Evolutionary conservation across 2,113 vertebrate genomes (phyloP).

Genomic region (Sapayoa aenigma): DNA sequence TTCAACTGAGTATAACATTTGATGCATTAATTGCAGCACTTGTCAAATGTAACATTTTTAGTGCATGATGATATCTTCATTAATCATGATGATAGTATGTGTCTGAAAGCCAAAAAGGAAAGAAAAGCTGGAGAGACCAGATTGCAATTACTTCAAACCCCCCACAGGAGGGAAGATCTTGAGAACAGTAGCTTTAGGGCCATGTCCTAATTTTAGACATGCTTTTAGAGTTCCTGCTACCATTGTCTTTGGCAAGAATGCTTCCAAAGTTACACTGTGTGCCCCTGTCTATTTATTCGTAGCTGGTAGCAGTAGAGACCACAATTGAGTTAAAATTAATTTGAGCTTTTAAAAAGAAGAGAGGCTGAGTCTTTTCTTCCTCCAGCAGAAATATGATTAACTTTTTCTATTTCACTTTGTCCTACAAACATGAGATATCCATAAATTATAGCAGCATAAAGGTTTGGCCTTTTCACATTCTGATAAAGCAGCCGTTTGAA

Average conservation of each 20-base stretch:
- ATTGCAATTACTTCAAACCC: background rate
- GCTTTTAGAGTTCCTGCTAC: background rate
- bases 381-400: slow-evolving; percentile 24
- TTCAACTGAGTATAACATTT: slow-evolving; percentile 1
- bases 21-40: slow-evolving; percentile 28
- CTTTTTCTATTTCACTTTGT: slow-evolving; percentile 53
- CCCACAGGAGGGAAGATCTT: background rate
- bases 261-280: background rate
- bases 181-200: background rate
- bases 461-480: slow-evolving; percentile 37
- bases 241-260: background rate
- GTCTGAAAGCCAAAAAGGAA: background rate
- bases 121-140: background rate
- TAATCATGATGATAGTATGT: background rate
- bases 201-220: background rate
- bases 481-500: slow-evolving; percentile 45
- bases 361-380: background rate
- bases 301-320: background rate
- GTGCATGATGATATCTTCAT: background rate
- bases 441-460: slow-evolving; percentile 55
- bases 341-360: background rate
- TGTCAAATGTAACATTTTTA: slow-evolving; percentile 34
- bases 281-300: background rate
- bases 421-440: slow-evolving; percentile 45
- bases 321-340: background rate